Base-by-base conservation (phyloP, 1,140 invertebrate species). In the Portunus trituberculatus region DNA sequence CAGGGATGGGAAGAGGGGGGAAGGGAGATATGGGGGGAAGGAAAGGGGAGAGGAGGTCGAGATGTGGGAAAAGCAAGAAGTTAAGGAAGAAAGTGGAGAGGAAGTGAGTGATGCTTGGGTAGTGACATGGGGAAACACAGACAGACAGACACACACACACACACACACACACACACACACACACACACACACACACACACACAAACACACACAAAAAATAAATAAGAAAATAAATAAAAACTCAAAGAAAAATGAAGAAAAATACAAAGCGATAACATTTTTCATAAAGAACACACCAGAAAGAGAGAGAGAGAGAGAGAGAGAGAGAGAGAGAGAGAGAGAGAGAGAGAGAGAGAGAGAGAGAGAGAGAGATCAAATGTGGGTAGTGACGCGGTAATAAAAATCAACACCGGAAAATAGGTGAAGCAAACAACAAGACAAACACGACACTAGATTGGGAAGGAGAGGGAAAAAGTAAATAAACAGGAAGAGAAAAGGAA, bases 271-370 rank as follows among this genome's bases (percentile, higher is more conserved):
- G 67, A n/a, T 76, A n/a, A 76, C 20, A 76, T 16, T 76, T n/a
- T n/a, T 25, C 67, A n/a, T n/a, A 25, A 76, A 76, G 67, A 88
- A 59, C 2, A 59, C 52, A 59, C 52, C 10, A 25, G 83, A 86
- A 20, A 86, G 83, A 86, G 83, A 86, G 83, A 86, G 83, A 25
- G 83, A 86, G 83, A 86, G 83, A 86, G 83, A 86, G 83, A 86
- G n/a, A 86, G 83, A 86, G 83, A 86, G 83, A 86, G 83, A 86
- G 83, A 86, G 45, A 45, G 45, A 45, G 45, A n/a, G 45, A n/a
- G 45, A 45, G 25, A 28, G 14, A 46, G 39, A 46, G 39, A 45
- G 39, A 46, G 46, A 46, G 39, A 46, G 28, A 45, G 28, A 45
- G 87, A 32, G 87, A 45, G 28, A 52, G 46, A 16, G 83, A 86